Base-by-base conservation (phyloP, 1,140 invertebrate species). In the Drosophila pandora region DNA sequence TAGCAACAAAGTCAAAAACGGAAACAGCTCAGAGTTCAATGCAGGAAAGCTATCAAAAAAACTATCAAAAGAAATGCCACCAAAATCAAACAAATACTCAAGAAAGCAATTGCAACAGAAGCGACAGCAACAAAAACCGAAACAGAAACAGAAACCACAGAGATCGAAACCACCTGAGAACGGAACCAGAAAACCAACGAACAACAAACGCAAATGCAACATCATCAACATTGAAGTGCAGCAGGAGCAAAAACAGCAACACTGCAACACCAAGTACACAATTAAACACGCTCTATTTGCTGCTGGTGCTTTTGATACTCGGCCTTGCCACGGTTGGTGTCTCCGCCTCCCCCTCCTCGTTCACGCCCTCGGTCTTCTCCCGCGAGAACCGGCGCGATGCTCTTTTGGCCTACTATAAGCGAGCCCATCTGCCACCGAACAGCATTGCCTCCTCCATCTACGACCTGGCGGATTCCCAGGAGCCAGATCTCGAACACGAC, bases 31-130 rank as follows among this genome's bases (percentile, higher is more conserved):
- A 79, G 58, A 79, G 64, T 79, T 80, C 77, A 79, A 80, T 79
- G 76, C 76, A 48, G 49, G 57, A 73, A 67, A 56, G 52, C 48
- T 17, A 17, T 17, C 17, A 17, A 17, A 76, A 48, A 47, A 63
- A 67, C 54, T 78, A 78, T 78, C 75, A 87, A 81, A 85, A 77
- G 72, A 76, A 68, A 85, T 87, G 82, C 82, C 82, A 85, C 82
- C 82, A 87, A 78, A 85, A 87, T 87, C 82, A 87, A 87, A 84
- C 63, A 63, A 76, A 76, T 58, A 74, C 82, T 78, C 82, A 88
- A 62, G 61, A 71, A 22, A 70, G 59, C 56, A 47, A 37, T n/a
- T 47, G 28, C 59, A 43, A 3, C 43, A 48, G 7, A 9, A 37
- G 48, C 17, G 48, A 28, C 56, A 60, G 59, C 49, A 60, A 39